Base-by-base conservation (phyloP, 2,888 invertebrate species). In the Dromius quadrimaculatus region DNA sequence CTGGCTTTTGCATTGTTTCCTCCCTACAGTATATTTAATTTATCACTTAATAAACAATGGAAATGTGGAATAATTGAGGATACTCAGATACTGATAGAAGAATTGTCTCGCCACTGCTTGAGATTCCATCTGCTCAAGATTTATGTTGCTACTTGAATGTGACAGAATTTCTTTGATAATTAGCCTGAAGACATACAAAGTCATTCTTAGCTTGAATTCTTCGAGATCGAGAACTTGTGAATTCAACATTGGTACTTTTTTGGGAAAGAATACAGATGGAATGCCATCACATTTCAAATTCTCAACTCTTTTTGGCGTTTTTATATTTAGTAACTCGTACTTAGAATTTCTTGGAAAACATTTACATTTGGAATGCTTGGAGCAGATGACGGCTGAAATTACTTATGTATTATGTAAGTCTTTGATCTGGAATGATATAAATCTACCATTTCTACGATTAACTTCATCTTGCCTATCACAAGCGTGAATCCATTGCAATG, bases 371-470 rank as follows among this genome's bases (percentile, higher is more conserved):
- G 22, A 50, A 22, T 50, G 23, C 22, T 50, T 28, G 15, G 50
- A 50, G 22, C 50, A 50, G 13, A 50, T 50, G 8, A 17, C 20
- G 17, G 23, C 50, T 50, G 28, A 50, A 50, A 50, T 43, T 43
- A 43, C 9, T 43, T 8, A 8, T 41, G 41, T 43, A 8, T 43
- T 17, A 43, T 15, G 19, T 17, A 43, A 43, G 43, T 43, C 19
- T 17, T 43, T 43, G 43, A 43, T 43, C 43, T 3, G 19, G 8
- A 43, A 43, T 43, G 43, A 1, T 6, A 17, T 43, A 43, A 43
- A 43, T 43, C 19, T 9, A 1, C 11, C 11, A 11, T 41, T 41
- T 41, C 19, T 43, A 15, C 43, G 43, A 43, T 43, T 41, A 43
- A 43, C 43, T 43, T 17, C 19, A 43, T 43, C 15, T 43, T 43